A percentile compares a stretch with the other conserved stretches of the same genome.
These are phyloP conservation scores for Phalacrocorax brasilianus DNA, from an alignment of 2,113 vertebrate species.

Conservation along the genomic window DNA sequence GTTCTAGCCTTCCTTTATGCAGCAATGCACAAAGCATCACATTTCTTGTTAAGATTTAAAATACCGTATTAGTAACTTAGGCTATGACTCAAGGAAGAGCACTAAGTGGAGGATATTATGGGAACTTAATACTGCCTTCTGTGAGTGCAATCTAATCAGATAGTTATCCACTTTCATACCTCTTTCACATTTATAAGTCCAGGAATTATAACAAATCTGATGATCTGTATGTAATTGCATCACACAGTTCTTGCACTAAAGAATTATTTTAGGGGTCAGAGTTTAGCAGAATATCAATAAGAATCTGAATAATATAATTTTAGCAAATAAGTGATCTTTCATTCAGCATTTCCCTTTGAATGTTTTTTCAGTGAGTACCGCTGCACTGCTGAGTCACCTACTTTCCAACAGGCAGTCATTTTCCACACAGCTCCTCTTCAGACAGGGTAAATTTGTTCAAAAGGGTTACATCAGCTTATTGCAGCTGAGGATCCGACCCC, in stretches of 20 bases:
- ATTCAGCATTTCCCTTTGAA: neutral
- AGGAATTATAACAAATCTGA: neutral
- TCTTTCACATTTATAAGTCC: neutral
- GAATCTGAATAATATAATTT: neutral
- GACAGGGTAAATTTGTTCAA: neutral
- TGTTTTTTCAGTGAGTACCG: neutral
- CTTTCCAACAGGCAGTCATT: neutral
- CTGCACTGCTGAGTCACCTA: neutral
- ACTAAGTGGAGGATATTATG: neutral
- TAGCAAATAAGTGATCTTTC: neutral
- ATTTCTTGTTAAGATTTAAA: slow-evolving; percentile 14
- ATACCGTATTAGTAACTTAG: neutral
- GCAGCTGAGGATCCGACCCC: neutral
- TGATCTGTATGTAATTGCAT: neutral
- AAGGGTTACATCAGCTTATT: neutral
- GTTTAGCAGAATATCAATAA: neutral
- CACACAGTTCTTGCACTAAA: neutral
- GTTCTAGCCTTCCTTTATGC: neutral
- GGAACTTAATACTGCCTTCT: neutral
- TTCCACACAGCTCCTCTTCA: neutral
- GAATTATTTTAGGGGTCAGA: neutral
- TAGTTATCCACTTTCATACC: neutral
- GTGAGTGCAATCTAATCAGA: neutral
- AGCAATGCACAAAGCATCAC: neutral
- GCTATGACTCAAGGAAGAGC: neutral